Percentiles rank a stretch among this genome's conserved stretches.
These are phyloP conservation scores for Bembecia ichneumoniformis DNA, from an alignment of 2,888 invertebrate species.

Conservation along the genomic window DNA sequence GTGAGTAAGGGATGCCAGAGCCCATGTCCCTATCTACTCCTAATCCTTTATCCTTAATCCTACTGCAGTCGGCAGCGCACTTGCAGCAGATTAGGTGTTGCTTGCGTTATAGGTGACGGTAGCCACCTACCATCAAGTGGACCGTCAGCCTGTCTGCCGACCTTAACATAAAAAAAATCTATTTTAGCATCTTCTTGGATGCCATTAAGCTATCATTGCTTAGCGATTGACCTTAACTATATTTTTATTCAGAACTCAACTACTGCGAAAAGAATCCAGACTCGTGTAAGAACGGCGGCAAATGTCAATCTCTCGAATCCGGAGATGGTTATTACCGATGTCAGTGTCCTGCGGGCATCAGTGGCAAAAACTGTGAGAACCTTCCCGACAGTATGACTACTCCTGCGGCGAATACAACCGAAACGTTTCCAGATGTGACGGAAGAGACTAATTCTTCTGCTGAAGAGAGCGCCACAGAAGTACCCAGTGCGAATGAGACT, in stretches of 20 bases:
- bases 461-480: conserved; percentile 11
- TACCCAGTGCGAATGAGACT: conserved; percentile 10
- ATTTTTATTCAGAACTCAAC: conserved; percentile 76
- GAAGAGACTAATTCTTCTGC: conserved; percentile 7
- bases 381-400: conserved; percentile 40
- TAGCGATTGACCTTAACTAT: not conserved
- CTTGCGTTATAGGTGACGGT: too few relatives aligned
- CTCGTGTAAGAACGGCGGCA: conserved; percentile 85
- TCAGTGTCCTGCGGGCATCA: conserved; percentile 80
- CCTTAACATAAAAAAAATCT: too few relatives aligned
- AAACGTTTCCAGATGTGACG: conserved; percentile 6
- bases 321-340: conserved; percentile 85
- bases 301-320: conserved; percentile 83
- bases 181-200: too few relatives aligned
- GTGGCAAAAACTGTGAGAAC: conserved; percentile 83
- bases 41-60: too few relatives aligned
- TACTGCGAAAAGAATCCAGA: conserved; percentile 85
- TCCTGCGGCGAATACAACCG: conserved; percentile 19
- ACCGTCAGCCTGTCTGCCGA: too few relatives aligned
- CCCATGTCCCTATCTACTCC: too few relatives aligned
- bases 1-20: too few relatives aligned
- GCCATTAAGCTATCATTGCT: too few relatives aligned
- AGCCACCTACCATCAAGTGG: too few relatives aligned
- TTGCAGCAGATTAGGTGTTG: too few relatives aligned
- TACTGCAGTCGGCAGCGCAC: too few relatives aligned